Conservation (phyloP, 1,140 invertebrate species). For the Parapsyche elsis region DNA sequence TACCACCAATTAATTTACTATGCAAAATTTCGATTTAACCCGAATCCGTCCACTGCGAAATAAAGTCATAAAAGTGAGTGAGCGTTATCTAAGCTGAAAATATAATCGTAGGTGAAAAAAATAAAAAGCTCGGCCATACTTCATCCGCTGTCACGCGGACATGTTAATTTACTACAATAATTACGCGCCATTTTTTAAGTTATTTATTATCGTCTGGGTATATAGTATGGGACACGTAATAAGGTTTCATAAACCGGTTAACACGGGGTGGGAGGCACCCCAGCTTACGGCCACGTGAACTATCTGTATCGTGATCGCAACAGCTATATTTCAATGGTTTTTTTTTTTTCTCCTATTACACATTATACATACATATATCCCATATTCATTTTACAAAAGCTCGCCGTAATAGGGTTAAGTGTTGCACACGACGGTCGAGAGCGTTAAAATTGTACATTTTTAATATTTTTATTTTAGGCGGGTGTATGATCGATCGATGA, state of each 20-base stretch:
- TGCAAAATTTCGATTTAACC: too few species aligned
- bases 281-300: not conserved
- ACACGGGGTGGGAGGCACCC: slow-evolving; percentile 40
- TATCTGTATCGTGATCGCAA: slow-evolving; percentile 38
- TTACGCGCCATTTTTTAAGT: slow-evolving; percentile 23
- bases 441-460: not conserved
- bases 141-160: not conserved
- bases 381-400: slow-evolving; percentile 37
- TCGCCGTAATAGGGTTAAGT: slow-evolving; percentile 39
- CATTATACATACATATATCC: not conserved
- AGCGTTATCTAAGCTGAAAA: too few species aligned
- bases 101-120: too few species aligned
- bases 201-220: slow-evolving; percentile 20
- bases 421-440: not conserved
- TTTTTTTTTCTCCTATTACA: slow-evolving; percentile 29
- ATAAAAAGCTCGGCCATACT: too few species aligned
- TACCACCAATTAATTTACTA: too few species aligned
- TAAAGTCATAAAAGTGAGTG: too few species aligned
- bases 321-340: slow-evolving; percentile 32
- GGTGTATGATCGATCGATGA: not conserved
- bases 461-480: not conserved
- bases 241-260: slow-evolving; percentile 33
- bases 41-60: too few species aligned
- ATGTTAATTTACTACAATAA: slow-evolving; percentile 34
- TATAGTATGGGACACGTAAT: slow-evolving; percentile 19